Evolutionary conservation across 2,888 invertebrate species (phyloP).

Genomic region (Tipula helvola): DNA sequence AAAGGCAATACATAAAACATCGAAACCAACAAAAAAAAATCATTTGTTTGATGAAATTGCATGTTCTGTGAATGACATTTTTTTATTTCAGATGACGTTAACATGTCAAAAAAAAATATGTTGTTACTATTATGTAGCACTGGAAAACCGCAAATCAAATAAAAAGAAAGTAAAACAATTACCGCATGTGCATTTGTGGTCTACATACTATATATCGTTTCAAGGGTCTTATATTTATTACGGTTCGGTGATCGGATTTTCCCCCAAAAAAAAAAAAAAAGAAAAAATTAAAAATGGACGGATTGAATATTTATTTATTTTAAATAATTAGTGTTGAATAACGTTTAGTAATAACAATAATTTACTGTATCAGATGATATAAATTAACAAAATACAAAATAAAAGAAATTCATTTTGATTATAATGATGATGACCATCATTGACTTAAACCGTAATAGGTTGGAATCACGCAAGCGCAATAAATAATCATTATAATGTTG

Average conservation of each 20-base stretch:
- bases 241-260: not conserved
- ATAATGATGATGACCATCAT: not conserved
- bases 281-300: no score
- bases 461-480: not conserved
- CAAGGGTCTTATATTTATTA: not conserved
- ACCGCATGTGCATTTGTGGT: not conserved
- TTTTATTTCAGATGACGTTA: not conserved
- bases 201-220: not conserved
- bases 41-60: not conserved
- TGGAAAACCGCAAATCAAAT: not conserved
- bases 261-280: not conserved
- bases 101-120: not conserved
- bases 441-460: not conserved
- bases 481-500: not conserved
- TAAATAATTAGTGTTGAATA: not conserved
- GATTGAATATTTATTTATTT: not conserved
- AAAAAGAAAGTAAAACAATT: not conserved
- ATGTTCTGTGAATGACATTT: not conserved
- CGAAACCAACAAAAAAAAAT: not conserved
- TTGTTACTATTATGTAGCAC: not conserved
- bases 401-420: not conserved
- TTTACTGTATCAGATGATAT: not conserved
- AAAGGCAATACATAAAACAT: not conserved
- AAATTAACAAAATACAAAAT: not conserved
- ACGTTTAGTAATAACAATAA: not conserved